Evolutionary conservation across 2,113 vertebrate species (phyloP).

Genomic region (Myiopsitta monachus): DNA sequence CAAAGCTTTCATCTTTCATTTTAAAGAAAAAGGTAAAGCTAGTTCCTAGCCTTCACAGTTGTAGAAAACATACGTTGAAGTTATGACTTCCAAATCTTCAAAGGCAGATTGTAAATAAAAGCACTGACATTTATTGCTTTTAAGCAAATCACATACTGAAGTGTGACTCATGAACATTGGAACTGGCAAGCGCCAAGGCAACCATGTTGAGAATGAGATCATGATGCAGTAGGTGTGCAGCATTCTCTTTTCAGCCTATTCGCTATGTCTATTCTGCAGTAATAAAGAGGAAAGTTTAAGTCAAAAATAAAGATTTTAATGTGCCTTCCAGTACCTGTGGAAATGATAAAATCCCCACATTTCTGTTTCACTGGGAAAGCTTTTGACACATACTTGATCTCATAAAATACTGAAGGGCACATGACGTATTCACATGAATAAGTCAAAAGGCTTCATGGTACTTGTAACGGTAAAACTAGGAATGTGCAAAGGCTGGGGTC

Average conservation of each 20-base stretch:
- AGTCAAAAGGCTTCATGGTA: neutral
- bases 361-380: conserved; percentile 8
- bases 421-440: neutral
- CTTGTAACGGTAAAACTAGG: neutral
- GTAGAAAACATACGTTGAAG: neutral
- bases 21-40: conserved; percentile 27
- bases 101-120: conserved; percentile 48
- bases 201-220: conserved; percentile 63
- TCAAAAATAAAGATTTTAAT: conserved; percentile 5
- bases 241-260: conserved; percentile 40
- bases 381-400: conserved; percentile 18
- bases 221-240: conserved; percentile 62
- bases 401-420: conserved; percentile 16
- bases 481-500: neutral
- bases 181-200: conserved; percentile 1
- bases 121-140: conserved; percentile 53
- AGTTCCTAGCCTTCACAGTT: neutral
- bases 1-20: conserved; percentile 10
- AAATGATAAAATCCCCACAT: conserved; percentile 13
- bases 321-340: neutral
- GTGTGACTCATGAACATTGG: conserved; percentile 50
- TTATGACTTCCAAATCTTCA: conserved; percentile 42
- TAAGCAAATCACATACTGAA: conserved; percentile 52
- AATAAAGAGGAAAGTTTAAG: conserved; percentile 11
- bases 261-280: neutral